Base-by-base conservation (phyloP, 2,797 vertebrate genomes). In the Periophthalmus magnuspinnatus region DNA sequence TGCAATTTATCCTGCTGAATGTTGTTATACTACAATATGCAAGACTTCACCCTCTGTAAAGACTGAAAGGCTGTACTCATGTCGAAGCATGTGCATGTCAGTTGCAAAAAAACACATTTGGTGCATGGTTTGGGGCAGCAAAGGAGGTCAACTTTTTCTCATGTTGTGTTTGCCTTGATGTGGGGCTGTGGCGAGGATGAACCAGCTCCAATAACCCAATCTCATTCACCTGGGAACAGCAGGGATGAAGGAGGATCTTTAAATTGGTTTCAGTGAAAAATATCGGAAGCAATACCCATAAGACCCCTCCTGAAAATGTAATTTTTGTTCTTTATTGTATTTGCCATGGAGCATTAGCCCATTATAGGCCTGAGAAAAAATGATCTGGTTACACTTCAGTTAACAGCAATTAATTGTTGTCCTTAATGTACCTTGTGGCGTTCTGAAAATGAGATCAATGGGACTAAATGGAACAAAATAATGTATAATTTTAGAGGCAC, bases 11-110 rank as follows among this genome's bases (percentile, higher is more conserved):
- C 71, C 57, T 61, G 64, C 65, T 21, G 73, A 69, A 82, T 70
- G 69, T 84, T 84, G 59, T 62, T 64, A 57, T 67, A 78, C 78
- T 83, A 82, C 78, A 76, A 69, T 84, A 78, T 79, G 59, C 76
- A 76, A 67, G 76, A 68, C 78, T 83, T 84, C 83, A 82, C 74
- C 78, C 79, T 33, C 78, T 72, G 80, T 68, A 74, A 80, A 87
- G 41, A 87, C 81, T 60, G 71, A 73, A 78, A 70, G 71, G 65
- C 38, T 8, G 58, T 24, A 65, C 79, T 84, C 84, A 76, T 82
- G 86, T 86, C 80, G 78, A 84, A 84, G 79, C 73, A 63, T 84
- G 81, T 76, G 67, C 60, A 81, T 76, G 81, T 76, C 72, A 74
- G 64, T n/a, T 52, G 62, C 71, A 76, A 77, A 45, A n/a, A 77